Conservation (phyloP, 2,797 vertebrate genomes). For the Thalassophryne amazonica region DNA sequence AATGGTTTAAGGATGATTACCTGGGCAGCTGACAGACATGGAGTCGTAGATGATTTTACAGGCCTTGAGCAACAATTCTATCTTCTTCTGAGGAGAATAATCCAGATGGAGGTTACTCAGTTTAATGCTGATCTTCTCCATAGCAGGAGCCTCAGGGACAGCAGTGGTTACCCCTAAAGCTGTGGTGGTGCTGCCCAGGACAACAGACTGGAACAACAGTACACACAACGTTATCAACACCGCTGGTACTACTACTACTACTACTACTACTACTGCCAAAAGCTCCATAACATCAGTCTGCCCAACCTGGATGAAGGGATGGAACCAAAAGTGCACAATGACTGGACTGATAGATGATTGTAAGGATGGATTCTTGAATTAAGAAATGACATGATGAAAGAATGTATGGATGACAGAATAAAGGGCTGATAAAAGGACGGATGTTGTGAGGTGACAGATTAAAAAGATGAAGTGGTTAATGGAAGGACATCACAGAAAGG, state of each 20-base stretch:
- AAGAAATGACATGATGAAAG: too few species aligned
- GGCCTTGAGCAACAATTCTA: slow-evolving; percentile 90
- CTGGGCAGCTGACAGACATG: slow-evolving; percentile 90
- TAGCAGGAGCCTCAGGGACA: slow-evolving; percentile 84
- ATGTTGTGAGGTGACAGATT: too few species aligned
- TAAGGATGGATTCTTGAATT: too few species aligned
- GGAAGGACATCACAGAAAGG: too few species aligned
- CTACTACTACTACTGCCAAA: too few species aligned
- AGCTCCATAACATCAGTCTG: too few species aligned
- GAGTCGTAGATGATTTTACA: slow-evolving; percentile 98
- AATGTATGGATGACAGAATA: too few species aligned
- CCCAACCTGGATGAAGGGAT: too few species aligned
- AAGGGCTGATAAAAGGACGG: too few species aligned
- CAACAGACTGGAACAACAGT: slow-evolving; percentile 37
- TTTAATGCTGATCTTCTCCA: slow-evolving; percentile 93
- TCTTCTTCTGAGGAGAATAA: slow-evolving; percentile 96
- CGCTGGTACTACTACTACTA: background rate
- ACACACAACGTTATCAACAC: slow-evolving; percentile 1
- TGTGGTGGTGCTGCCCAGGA: slow-evolving; percentile 89
- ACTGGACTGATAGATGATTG: too few species aligned
- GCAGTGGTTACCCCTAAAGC: slow-evolving; percentile 91
- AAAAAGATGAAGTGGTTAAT: too few species aligned
- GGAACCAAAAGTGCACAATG: too few species aligned
- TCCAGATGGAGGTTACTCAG: slow-evolving; percentile 86
- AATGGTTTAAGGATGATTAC: slow-evolving; percentile 39